Conservation (phyloP, 1,140 invertebrate species). For the Hirudo medicinalis region DNA sequence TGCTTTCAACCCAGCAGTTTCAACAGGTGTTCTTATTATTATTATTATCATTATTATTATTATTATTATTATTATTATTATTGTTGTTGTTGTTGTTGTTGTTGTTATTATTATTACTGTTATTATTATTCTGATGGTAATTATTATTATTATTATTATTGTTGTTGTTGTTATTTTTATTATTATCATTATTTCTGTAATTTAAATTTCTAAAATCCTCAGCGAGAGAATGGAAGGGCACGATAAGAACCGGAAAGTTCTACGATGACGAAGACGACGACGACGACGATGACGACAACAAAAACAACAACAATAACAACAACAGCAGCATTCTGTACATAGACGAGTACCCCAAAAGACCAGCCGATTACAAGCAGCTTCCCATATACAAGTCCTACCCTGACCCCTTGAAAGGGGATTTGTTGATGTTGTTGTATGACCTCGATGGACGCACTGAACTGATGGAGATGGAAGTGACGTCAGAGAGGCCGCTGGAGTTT, state of each 20-base stretch:
- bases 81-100: too few relatives aligned
- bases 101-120: too few relatives aligned
- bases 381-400: not conserved
- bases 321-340: not conserved
- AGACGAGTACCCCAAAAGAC: not conserved
- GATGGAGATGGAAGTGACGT: not conserved
- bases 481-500: not conserved
- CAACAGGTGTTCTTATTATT: too few relatives aligned
- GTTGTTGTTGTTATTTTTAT: too few relatives aligned
- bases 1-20: too few relatives aligned
- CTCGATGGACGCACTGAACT: not conserved
- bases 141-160: too few relatives aligned
- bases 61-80: too few relatives aligned
- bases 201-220: too few relatives aligned
- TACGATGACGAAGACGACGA: not conserved
- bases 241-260: not conserved
- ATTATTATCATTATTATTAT: too few relatives aligned
- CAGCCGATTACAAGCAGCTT: not conserved
- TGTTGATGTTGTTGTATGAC: not conserved
- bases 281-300: conserved; percentile 3
- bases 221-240: not conserved
- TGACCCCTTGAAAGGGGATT: not conserved
- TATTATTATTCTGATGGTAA: too few relatives aligned
- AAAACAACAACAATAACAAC: conserved; percentile 5
- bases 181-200: too few relatives aligned